These are phyloP conservation scores for Drosophila arawakana DNA, from an alignment of 1,140 invertebrate species.

Conservation along the genomic window DNA sequence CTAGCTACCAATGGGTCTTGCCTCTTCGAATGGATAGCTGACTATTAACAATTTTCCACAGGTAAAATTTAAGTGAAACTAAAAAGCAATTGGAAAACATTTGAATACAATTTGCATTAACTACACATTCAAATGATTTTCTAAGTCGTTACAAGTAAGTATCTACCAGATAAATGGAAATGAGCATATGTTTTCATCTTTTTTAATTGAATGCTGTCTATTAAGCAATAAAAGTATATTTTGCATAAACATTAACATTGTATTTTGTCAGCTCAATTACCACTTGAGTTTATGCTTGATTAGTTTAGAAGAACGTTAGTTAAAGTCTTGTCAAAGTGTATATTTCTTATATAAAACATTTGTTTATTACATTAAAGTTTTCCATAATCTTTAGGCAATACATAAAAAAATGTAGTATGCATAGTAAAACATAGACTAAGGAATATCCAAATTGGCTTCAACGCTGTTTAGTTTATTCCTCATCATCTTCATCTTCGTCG, in stretches of 20 bases:
- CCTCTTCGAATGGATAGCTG: too few species aligned
- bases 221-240: constrained; percentile 13
- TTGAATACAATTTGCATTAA: not conserved
- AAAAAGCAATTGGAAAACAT: not conserved
- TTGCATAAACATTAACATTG: not conserved
- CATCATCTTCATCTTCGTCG: constrained; percentile 30
- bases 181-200: not conserved
- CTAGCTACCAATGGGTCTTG: too few species aligned
- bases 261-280: not conserved
- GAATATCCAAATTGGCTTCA: constrained; percentile 5
- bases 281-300: not conserved
- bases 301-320: not conserved
- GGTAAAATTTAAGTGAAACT: not conserved
- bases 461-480: constrained; percentile 39
- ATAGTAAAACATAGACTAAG: constrained; percentile 34
- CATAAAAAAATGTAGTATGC: constrained; percentile 41
- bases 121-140: not conserved
- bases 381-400: constrained; percentile 38
- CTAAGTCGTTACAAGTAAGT: not conserved
- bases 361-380: constrained; percentile 57
- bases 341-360: constrained; percentile 35
- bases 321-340: not conserved
- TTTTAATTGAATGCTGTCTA: constrained; percentile 24
- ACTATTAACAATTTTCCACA: not conserved
- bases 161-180: not conserved